Base-by-base conservation (phyloP, 2,888 invertebrate genomes). In the Catonia carolina region DNA sequence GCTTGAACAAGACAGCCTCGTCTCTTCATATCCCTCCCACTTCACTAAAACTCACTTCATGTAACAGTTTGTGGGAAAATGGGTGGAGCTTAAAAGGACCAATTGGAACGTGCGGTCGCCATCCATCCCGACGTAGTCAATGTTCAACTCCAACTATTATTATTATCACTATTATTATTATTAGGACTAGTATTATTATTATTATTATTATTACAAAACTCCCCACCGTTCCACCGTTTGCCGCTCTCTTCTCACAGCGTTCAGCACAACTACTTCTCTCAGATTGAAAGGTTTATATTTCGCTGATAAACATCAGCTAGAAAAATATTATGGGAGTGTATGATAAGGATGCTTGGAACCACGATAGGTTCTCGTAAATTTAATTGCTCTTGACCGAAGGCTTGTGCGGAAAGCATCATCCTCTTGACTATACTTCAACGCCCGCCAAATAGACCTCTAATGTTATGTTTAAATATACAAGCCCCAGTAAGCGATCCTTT, bases 201-300 rank as follows among this genome's bases (percentile, higher is more conserved):
- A n/a, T 76, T 53, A 18, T 10, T 10, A 41, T n/a, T 18, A 22
- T 20, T 20, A 41, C 41, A 41, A 41, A 41, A 41, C 18, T 22
- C 20, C 75, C 75, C 74, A 75, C 75, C 75, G 74, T 72, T 73
- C 72, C 73, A 73, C 75, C 74, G 74, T 73, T 75, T 73, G 74
- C 74, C 74, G 74, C 74, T 72, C 74, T 74, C 72, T 45, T 36
- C 56, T 42, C 37, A 37, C 45, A 36, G 14, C 33, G 20, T 36
- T 35, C 35, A 22, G 36, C 50, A 14, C 20, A 12, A 33, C 18
- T 33, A 18, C 17, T 14, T 33, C 31, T 14, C 52, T 39, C 37
- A 52, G 41, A 58, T 58, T 53, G 58, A 58, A 58, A 58, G 58
- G 58, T 58, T 58, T 58, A 53, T 58, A 54, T 58, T 58, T 58